Evolutionary conservation across 2,113 vertebrate species (phyloP).

Genomic region (Vidua chalybeata): DNA sequence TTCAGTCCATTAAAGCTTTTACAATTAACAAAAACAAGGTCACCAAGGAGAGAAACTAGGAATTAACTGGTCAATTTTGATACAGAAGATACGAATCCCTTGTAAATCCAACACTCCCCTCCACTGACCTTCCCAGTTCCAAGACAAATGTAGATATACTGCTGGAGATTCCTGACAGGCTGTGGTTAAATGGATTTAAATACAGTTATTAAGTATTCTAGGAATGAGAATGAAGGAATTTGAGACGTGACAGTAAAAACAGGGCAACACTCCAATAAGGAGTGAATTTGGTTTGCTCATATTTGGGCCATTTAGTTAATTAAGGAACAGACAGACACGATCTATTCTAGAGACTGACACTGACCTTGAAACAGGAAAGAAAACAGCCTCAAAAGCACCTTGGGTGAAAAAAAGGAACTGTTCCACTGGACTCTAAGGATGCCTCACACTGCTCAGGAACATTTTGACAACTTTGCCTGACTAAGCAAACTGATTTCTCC

Average conservation of each 20-base stretch:
- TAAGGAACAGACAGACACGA: not conserved
- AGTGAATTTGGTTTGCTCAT: not conserved
- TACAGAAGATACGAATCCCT: not conserved
- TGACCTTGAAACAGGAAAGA: not conserved
- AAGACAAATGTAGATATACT: not conserved
- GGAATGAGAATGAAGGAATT: not conserved
- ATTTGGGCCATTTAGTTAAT: not conserved
- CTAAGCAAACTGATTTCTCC: not conserved
- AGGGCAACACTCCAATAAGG: not conserved
- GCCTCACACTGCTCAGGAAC: not conserved
- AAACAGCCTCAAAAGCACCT: not conserved
- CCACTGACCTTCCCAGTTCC: not conserved
- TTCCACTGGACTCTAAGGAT: not conserved
- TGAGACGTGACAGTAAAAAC: not conserved
- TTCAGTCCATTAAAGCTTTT: not conserved
- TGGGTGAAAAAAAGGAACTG: not conserved
- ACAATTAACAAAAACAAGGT: not conserved
- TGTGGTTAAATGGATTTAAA: not conserved
- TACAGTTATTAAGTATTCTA: not conserved
- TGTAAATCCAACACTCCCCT: not conserved
- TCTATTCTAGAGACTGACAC: not conserved
- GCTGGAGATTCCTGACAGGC: not conserved
- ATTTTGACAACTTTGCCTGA: not conserved
- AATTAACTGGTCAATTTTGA: not conserved
- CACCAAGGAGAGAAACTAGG: not conserved